A percentile compares a stretch with the other conserved stretches of the same genome.
Conservation (phyloP, 1,140 invertebrate genomes). For the Papilio dardanus region DNA sequence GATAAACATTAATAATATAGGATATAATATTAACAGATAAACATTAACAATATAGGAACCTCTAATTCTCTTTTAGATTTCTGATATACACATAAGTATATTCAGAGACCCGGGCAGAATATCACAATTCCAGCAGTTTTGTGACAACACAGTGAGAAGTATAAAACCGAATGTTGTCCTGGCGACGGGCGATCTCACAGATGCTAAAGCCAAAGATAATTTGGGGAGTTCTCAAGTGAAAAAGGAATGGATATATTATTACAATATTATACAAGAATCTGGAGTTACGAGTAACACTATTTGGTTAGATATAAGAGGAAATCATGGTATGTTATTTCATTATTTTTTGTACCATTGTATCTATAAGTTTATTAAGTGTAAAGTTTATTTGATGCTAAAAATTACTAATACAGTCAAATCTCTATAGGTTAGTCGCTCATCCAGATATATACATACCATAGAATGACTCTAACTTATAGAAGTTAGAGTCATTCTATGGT, state of each 20-base stretch:
- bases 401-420: no score
- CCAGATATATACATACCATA: no score
- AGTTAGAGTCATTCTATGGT: no score
- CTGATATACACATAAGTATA: constrained; percentile 95
- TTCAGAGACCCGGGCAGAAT: constrained; percentile 90
- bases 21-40: no score
- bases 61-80: constrained; percentile 84
- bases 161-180: constrained; percentile 92
- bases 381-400: not conserved
- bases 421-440: no score
- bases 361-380: not conserved
- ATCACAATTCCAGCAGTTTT: constrained; percentile 91
- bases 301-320: constrained; percentile 96
- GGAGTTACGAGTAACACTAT: constrained; percentile 87
- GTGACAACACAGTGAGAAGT: constrained; percentile 87
- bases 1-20: not conserved
- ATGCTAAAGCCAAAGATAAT: constrained; percentile 91
- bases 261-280: constrained; percentile 87
- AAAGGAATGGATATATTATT: constrained; percentile 93
- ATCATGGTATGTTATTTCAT: constrained; percentile 90
- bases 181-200: constrained; percentile 94
- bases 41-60: not conserved
- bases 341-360: not conserved
- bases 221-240: constrained; percentile 92
- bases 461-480: no score